These are phyloP conservation scores for Ammodytes dubius DNA, from an alignment of 2,113 vertebrate species.

Conservation along the genomic window DNA sequence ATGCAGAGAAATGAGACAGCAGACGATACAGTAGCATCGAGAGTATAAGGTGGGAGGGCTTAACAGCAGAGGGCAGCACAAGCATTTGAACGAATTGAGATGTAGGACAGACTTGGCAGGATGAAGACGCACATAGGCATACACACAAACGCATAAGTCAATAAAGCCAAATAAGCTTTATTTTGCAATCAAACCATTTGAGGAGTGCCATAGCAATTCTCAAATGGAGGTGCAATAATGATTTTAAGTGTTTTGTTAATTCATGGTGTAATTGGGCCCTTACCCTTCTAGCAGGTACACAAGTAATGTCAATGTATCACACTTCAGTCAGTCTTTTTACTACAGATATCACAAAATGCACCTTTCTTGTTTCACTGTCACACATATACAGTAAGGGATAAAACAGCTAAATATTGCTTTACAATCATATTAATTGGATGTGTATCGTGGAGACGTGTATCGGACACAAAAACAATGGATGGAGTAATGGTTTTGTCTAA, in stretches of 20 bases:
- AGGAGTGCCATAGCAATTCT: conserved; percentile 60
- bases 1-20: conserved; percentile 80
- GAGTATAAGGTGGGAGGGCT: conserved; percentile 55
- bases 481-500: conserved; percentile 50
- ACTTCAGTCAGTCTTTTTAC: conserved; percentile 41
- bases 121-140: conserved; percentile 21
- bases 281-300: conserved; percentile 18
- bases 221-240: conserved; percentile 41
- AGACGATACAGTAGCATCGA: conserved; percentile 82
- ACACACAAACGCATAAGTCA: conserved; percentile 28
- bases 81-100: conserved; percentile 74
- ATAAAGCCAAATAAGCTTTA: conserved; percentile 70
- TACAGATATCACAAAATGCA: conserved; percentile 33
- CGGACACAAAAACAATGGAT: conserved; percentile 58
- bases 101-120: conserved; percentile 45
- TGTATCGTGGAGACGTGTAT: conserved; percentile 22
- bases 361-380: conserved; percentile 32
- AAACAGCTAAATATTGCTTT: conserved; percentile 32
- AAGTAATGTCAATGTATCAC: conserved; percentile 17
- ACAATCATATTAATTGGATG: conserved; percentile 20
- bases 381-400: conserved; percentile 19
- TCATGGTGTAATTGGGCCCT: conserved; percentile 12
- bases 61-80: conserved; percentile 86
- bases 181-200: conserved; percentile 64
- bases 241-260: conserved; percentile 30